Base-by-base conservation (phyloP, 2,888 invertebrate genomes). In the Scaptomyza reducta region DNA sequence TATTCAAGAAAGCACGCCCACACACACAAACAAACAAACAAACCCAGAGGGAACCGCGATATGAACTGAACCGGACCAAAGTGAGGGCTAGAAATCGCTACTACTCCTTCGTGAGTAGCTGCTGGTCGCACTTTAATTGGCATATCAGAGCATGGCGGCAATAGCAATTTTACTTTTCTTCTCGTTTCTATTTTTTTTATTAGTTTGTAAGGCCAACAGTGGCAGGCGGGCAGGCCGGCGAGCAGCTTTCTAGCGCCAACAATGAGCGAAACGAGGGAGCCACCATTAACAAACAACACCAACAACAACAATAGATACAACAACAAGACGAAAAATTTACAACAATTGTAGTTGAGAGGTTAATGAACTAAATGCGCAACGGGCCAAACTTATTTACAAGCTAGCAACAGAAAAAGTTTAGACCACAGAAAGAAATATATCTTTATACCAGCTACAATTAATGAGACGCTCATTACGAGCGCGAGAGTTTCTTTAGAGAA, bases 351-450 rank as follows among this genome's bases (percentile, higher is more conserved):
- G 83, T 85, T 79, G 72, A 77, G 84, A 86, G 84, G 88, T 84
- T 88, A 88, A 84, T 87, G 84, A 84, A 84, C 84, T 70, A 82
- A 87, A 87, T 85, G 79, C 83, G 86, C 88, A 87, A 85, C 81
- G 84, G 84, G 83, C 88, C 82, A 87, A 85, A 70, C 69, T 79
- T 81, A 72, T 71, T 87, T 65, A 80, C 68, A 65, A 72, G 57
- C 61, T 58, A 68, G 29, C 62, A 44, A 61, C 51, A 56, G 18
- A 49, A 63, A 63, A 65, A 65, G 22, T 57, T 71, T 59, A 40
- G 57, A 71, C 56, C 54, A 18, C 50, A 45, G 40, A 31, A 2
- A 45, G 3, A 40, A 1, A 42, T 11, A 45, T 18, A 22, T 22
- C n/a, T 33, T 58, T 64, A 55, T 54, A 22, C 41, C 49, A 70